Percentiles rank a stretch among this genome's conserved stretches.
These are phyloP conservation scores for Trichechus manatus DNA, from an alignment of 2,113 vertebrate species.

Conservation along the genomic window DNA sequence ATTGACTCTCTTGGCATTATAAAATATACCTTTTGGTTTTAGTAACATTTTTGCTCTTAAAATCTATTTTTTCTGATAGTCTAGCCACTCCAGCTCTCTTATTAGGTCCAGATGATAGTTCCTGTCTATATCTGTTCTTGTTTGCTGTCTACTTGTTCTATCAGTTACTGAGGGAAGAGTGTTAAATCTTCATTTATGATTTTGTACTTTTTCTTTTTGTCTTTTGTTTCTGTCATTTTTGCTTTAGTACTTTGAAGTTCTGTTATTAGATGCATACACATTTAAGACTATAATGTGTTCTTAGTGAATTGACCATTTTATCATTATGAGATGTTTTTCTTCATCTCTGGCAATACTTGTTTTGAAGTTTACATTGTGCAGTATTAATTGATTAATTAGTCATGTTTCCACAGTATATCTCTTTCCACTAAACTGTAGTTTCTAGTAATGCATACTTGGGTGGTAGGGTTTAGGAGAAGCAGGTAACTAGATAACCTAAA, in stretches of 20 bases:
- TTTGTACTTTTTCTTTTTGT: not conserved
- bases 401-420: conserved; percentile 15
- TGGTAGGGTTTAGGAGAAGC: conserved; percentile 9
- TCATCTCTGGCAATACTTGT: not conserved
- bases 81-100: too few relatives aligned
- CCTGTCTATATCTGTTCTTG: not conserved
- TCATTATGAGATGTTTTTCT: too few relatives aligned
- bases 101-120: not conserved
- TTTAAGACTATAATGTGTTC: not conserved
- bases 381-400: not conserved
- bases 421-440: not conserved
- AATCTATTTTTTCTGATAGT: too few relatives aligned
- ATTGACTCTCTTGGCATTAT: too few relatives aligned
- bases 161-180: not conserved
- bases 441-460: not conserved
- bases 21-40: too few relatives aligned
- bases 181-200: not conserved
- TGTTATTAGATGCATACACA: not conserved
- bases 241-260: not conserved
- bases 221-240: conserved; percentile 29
- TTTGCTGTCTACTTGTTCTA: not conserved
- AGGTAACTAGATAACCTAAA: not conserved
- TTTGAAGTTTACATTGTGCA: conserved; percentile 26
- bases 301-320: not conserved
- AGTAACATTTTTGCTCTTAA: too few relatives aligned